Percentiles rank a stretch among this genome's conserved stretches.
phyloP scores from a whole-genome alignment of 2,888 invertebrate genomes.

The Megaustenia siamemsis region DNA sequence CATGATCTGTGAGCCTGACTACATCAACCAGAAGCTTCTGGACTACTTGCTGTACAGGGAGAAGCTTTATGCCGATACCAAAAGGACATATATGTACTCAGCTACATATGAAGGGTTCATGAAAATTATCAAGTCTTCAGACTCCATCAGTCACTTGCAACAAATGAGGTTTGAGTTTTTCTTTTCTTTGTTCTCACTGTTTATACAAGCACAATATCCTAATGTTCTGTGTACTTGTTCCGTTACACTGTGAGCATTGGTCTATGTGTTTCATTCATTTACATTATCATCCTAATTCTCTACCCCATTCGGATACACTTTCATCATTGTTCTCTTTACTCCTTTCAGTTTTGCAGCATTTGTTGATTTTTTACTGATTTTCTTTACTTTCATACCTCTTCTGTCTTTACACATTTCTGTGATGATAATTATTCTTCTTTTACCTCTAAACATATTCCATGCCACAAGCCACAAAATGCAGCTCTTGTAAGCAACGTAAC shows the following conservation, averaged over 20 bases:
- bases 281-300: no score
- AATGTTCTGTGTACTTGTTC: no score
- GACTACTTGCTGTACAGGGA: slow-evolving; percentile 90
- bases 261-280: no score
- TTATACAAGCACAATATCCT: no score
- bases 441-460: no score
- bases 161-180: slow-evolving; percentile 85
- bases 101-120: slow-evolving; percentile 94
- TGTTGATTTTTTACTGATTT: neutral
- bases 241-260: no score
- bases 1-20: slow-evolving; percentile 92
- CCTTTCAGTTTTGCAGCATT: neutral
- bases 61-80: slow-evolving; percentile 85
- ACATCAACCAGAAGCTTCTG: slow-evolving; percentile 92
- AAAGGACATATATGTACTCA: slow-evolving; percentile 91
- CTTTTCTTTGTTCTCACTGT: neutral
- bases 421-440: no score
- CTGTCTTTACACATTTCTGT: neutral
- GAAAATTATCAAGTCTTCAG: slow-evolving; percentile 89
- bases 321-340: neutral
- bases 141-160: slow-evolving; percentile 90
- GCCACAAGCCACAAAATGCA: no score
- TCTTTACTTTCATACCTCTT: neutral
- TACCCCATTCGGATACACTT: no score
- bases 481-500: no score